Base-by-base conservation (phyloP, 1,140 invertebrate species). In the Drosophila pseudoobscura region DNA sequence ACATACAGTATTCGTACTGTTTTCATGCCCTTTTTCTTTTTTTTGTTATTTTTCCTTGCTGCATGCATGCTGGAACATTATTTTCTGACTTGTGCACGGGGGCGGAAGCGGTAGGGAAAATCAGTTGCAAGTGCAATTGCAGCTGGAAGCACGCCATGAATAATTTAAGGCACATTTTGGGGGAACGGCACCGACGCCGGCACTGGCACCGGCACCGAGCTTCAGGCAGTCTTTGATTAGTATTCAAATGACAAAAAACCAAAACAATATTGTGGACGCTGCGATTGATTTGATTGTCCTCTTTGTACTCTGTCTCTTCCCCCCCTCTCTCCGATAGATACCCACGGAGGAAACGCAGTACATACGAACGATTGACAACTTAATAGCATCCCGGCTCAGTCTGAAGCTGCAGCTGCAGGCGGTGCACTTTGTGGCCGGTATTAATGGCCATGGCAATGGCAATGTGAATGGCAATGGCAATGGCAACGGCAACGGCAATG, bases 331-430 rank as follows among this genome's bases (percentile, higher is more conserved):
- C 15, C 17, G 49, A 31, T 66, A 91, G 90, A 80, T 91, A 20
- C 60, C 41, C 62, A 63, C 75, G 7, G 89, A 87, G 45, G 80
- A 91, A 62, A 89, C 88, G 15, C 87, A 90, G 79, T 91, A 90
- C 57, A 91, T 92, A 74, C 76, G 72, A 68, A 80, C 90, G 51
- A 73, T 80, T 75, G 92, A 89, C 70, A 82, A 82, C 72, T 71
- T 91, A 70, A 88, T 88, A 71, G 80, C 89, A 64, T 84, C 91
- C 60, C 78, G 87, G 52, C 79, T 89, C 53, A 90, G 84, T 78
- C 84, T 80, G 64, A 92, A 92, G 84, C 84, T 78, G 72, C 92
- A 78, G 82, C 82, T 89, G 84, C 91, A 87, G 80, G 90, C 78
- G 65, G 70, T 69, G 46, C 85, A 89, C 78, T 91, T 78, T 80